Evolutionary conservation across 1,140 invertebrate genomes (phyloP), one percentile per base, ranked within the genome.

Genomic region (Dendrolimus kikuchii): DNA sequence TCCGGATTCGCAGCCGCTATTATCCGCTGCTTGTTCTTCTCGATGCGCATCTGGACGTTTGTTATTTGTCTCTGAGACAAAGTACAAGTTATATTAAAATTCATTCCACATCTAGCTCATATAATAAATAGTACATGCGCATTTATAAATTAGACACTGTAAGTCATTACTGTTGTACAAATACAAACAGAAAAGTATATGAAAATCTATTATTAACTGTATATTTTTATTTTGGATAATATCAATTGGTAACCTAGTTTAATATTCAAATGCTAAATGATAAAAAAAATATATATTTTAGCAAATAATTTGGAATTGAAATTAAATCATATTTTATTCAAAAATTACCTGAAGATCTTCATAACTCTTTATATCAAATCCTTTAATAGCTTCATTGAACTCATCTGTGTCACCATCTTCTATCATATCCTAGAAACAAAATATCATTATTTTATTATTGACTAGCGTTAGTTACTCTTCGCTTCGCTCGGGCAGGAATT

Each of bases 21-120:
- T 48, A 95, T 95, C 77, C 95, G 95, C 66, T 93, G 92, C 66
- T 92, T 92, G 0, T 91, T 93, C 74, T 92, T 92, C 70, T 96
- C 94, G 65, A 98, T 94, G 66, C 93, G 92, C 5, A 86, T 78
- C 59, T 93, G 92, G 2, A 97, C 75, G 55, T 92, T 91, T 39
- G 90, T 88, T 46, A 97, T 95, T 71, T 93, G 92, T 75, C 93
- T 93, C 77, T 93, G 89, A 5, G 95, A 86, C 60, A 45, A 59
- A 64, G 57, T 23, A 23, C 23, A 2, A 23, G 23, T 23, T 23
- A 23, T 23, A 23, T 23, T 23, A 23, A 23, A 23, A 23, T 23
- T 23, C 23, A 23, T 23, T 23, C 23, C 23, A 23, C 23, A 23
- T 23, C 23, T 23, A 23, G 3, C 23, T 23, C 23, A 23, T 23